Evolutionary conservation across 2,888 invertebrate genomes (phyloP).

Genomic region (Dasysyrphus albostriatus): DNA sequence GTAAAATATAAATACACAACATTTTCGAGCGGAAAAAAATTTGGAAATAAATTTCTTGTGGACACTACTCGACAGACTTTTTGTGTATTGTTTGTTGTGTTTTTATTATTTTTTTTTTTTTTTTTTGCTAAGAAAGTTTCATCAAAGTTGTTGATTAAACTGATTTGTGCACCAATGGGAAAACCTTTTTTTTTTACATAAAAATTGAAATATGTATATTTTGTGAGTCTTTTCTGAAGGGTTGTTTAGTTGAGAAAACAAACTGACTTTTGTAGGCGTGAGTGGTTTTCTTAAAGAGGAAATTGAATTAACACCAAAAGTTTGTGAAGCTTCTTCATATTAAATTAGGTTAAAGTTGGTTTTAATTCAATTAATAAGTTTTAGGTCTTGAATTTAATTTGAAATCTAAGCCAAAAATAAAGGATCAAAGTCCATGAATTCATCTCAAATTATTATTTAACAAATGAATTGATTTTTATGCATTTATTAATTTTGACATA

Average conservation of each 20-base stretch:
- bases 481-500: too few species aligned
- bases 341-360: not conserved
- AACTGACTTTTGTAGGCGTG: not conserved
- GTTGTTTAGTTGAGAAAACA: not conserved
- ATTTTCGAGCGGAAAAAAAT: slow-evolving; percentile 9
- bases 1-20: not conserved
- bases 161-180: slow-evolving; percentile 1
- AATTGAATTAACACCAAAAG: not conserved
- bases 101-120: not conserved
- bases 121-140: slow-evolving; percentile 6
- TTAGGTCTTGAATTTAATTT: too few species aligned
- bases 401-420: too few species aligned
- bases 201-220: not conserved
- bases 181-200: not conserved
- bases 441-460: too few species aligned
- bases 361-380: not conserved
- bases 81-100: not conserved
- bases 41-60: slow-evolving; percentile 50
- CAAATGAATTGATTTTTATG: too few species aligned
- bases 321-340: not conserved
- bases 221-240: not conserved
- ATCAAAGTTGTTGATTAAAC: slow-evolving; percentile 22
- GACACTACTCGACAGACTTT: slow-evolving; percentile 13
- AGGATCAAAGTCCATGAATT: too few species aligned
- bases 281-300: not conserved